Base-by-base conservation (phyloP, 1,140 invertebrate genomes). In the Heliconius hermathena region DNA sequence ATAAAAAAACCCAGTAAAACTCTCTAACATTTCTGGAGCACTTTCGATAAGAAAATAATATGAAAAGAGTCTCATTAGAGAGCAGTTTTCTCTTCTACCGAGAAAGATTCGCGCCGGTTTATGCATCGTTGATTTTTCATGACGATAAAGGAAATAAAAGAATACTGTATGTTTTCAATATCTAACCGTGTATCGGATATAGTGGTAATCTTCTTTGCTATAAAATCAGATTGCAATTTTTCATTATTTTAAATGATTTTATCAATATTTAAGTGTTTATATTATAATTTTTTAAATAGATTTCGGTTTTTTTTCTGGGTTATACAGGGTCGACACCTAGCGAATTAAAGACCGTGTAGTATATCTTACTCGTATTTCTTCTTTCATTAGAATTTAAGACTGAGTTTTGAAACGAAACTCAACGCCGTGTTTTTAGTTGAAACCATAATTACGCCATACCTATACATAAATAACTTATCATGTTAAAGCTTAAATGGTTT, bases 71-170 rank as follows among this genome's bases (percentile, higher is more conserved):
- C 73, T 79, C 73, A 79, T 79, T 79, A 79, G 46, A 66, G 29
- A 46, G 60, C n/a, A 60, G 73, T 79, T 79, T 71, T 71, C 78
- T 75, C 49, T 41, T 79, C 77, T 74, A 29, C 29, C 41, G 73
- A 71, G 73, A 71, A 79, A 74, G 38, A 54, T 78, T 36, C 36
- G 33, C 29, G 76, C 71, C 33, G 57, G 57, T 74, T 79, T 75
- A 74, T 79, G 78, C 60, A 79, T 71, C 78, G 66, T 54, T 75
- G 74, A 71, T 73, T 80, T 79, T 79, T 71, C 33, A 80, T 76
- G 16, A 72, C 75, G 66, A 78, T 74, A 72, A 73, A 76, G 38
- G 38, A 76, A 80, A 76, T 76, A 75, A 72, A 76, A 71, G 70
- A 57, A 54, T 46, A 26, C 57, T 13, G 57, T 66, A 29, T 66